phyloP scores from a whole-genome alignment of 2,888 invertebrate genomes.

The Merodon equestris region DNA sequence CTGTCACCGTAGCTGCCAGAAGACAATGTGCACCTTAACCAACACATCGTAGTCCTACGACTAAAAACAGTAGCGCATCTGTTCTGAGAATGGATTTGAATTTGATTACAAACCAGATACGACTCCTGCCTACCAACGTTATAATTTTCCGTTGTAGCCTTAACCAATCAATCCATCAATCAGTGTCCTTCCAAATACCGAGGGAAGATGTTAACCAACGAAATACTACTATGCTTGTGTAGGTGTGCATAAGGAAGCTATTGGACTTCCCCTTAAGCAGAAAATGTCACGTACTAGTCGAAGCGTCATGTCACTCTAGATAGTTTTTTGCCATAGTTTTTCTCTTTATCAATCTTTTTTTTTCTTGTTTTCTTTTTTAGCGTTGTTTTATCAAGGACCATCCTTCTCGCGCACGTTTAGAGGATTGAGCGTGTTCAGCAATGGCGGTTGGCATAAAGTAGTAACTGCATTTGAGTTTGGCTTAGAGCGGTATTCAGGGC shows the following conservation, averaged over 20 bases:
- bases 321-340: slow-evolving; percentile 40
- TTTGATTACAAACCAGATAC: slow-evolving; percentile 50
- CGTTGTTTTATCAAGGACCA: slow-evolving; percentile 1
- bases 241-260: slow-evolving; percentile 17
- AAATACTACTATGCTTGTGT: slow-evolving; percentile 8
- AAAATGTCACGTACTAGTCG: slow-evolving; percentile 13
- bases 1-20: too few species aligned
- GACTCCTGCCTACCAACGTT: not conserved
- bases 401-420: slow-evolving; percentile 37
- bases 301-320: slow-evolving; percentile 41
- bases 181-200: slow-evolving; percentile 47
- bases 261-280: slow-evolving; percentile 16
- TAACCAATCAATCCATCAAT: slow-evolving; percentile 59
- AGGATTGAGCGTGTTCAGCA: slow-evolving; percentile 37
- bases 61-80: not conserved
- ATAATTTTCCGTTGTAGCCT: slow-evolving; percentile 25
- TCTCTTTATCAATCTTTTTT: not conserved
- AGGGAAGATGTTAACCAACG: slow-evolving; percentile 35
- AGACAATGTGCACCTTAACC: too few species aligned
- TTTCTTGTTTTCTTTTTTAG: not conserved
- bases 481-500: slow-evolving; percentile 18
- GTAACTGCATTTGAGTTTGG: slow-evolving; percentile 47
- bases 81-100: slow-evolving; percentile 40
- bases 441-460: slow-evolving; percentile 45
- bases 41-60: not conserved